Evolutionary conservation across 2,888 invertebrate species (phyloP).

Genomic region (Acanthococcus lagerstroemiae): DNA sequence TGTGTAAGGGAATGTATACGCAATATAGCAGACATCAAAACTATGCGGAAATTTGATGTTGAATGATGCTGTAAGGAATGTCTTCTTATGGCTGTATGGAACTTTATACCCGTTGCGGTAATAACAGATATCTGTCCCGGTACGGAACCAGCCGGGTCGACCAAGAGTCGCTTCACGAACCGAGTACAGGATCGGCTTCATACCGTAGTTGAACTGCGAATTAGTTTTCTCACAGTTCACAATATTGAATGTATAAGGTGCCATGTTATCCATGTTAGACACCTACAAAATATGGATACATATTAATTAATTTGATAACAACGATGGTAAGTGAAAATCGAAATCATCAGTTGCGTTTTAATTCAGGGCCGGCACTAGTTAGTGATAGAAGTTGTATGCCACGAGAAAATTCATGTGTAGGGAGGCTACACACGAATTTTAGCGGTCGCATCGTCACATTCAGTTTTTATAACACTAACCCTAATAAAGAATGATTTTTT

Average conservation of each 20-base stretch:
- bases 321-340: neutral
- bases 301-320: neutral
- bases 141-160: slow-evolving; percentile 56
- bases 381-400: too few species aligned
- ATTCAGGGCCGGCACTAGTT: too few species aligned
- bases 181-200: slow-evolving; percentile 82
- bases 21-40: slow-evolving; percentile 71
- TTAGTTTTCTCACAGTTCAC: slow-evolving; percentile 78
- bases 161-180: slow-evolving; percentile 52
- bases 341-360: neutral
- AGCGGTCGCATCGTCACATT: too few species aligned
- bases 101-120: slow-evolving; percentile 64
- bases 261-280: slow-evolving; percentile 58
- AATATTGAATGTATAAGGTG: slow-evolving; percentile 70
- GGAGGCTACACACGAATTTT: too few species aligned
- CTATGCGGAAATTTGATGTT: slow-evolving; percentile 62
- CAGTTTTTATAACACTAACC: too few species aligned
- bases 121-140: slow-evolving; percentile 69
- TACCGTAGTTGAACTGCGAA: slow-evolving; percentile 78
- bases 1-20: slow-evolving; percentile 80
- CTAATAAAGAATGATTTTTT: too few species aligned
- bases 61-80: slow-evolving; percentile 69
- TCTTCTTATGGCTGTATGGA: slow-evolving; percentile 47
- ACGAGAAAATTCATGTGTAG: too few species aligned
- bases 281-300: slow-evolving; percentile 28